These are phyloP conservation scores for Electrona antarctica DNA, from an alignment of 2,113 vertebrate species.

Conservation along the genomic window DNA sequence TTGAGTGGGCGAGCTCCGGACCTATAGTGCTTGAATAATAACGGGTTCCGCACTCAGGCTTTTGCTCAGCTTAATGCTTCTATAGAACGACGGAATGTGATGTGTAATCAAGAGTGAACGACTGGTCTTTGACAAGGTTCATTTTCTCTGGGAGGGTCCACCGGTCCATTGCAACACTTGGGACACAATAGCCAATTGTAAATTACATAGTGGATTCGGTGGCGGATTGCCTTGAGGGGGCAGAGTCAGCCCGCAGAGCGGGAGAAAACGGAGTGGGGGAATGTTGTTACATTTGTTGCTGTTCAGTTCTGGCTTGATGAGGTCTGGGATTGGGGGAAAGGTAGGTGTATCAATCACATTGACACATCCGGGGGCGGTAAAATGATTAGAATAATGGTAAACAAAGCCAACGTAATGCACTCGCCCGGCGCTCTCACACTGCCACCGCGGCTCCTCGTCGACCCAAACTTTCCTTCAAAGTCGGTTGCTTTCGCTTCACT, in stretches of 20 bases:
- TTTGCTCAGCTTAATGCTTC: constrained; percentile 36
- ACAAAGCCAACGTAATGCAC: constrained; percentile 57
- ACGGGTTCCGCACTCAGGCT: constrained; percentile 15
- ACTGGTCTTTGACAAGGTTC: constrained; percentile 60
- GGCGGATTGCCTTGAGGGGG: constrained; percentile 60
- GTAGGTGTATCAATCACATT: constrained; percentile 66
- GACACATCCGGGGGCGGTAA: constrained; percentile 58
- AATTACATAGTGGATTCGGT: constrained; percentile 67
- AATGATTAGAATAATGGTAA: constrained; percentile 73
- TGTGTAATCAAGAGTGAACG: constrained; percentile 59
- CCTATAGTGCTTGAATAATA: constrained; percentile 51
- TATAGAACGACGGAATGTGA: not conserved
- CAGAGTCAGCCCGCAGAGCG: constrained; percentile 30
- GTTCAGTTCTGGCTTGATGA: constrained; percentile 61
- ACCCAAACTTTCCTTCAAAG: constrained; percentile 30
- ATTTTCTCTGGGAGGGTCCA: constrained; percentile 65
- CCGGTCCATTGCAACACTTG: constrained; percentile 48
- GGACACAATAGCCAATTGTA: constrained; percentile 67
- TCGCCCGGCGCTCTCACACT: not conserved
- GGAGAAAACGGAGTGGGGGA: constrained; percentile 29
- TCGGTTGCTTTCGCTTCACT: constrained; percentile 38
- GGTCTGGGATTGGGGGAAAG: constrained; percentile 66
- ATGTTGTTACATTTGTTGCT: constrained; percentile 54
- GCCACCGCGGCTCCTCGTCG: constrained; percentile 8
- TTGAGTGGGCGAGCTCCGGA: constrained; percentile 9